These are phyloP conservation scores for Bufotes viridis DNA, from an alignment of 2,797 vertebrate genomes.

Conservation along the genomic window DNA sequence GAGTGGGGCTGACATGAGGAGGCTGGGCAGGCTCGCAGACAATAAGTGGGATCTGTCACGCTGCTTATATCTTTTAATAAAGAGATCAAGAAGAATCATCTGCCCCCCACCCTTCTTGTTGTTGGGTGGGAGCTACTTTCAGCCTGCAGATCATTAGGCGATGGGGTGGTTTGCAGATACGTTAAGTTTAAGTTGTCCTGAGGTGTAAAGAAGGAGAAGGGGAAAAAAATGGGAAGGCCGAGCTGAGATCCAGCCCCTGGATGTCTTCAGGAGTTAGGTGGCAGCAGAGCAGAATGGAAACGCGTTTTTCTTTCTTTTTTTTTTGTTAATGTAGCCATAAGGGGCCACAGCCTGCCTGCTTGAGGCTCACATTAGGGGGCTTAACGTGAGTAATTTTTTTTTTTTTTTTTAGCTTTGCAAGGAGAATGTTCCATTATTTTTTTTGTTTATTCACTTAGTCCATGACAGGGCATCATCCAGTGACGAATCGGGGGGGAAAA, in stretches of 20 bases:
- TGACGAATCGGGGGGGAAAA: not conserved
- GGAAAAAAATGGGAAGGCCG: not conserved
- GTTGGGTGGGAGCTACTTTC: conserved; percentile 20
- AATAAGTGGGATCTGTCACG: conserved; percentile 33
- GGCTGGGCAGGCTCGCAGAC: conserved; percentile 19
- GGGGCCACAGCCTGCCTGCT: conserved; percentile 1
- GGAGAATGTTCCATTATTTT: not conserved
- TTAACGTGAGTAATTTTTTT: not conserved
- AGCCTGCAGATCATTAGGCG: conserved; percentile 20
- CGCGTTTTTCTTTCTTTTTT: not conserved
- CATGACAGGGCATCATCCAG: not conserved
- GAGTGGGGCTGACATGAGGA: conserved; percentile 19
- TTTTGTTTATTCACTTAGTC: no score
- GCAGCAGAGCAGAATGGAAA: conserved; percentile 40
- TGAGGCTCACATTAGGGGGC: conserved; percentile 12
- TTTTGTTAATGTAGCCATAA: not conserved
- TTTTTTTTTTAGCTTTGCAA: not conserved
- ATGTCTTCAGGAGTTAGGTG: conserved; percentile 37
- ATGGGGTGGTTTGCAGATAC: not conserved
- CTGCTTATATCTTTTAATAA: conserved; percentile 18
- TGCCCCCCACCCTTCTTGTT: not conserved
- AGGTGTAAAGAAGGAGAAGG: not conserved
- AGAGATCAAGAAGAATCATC: not conserved
- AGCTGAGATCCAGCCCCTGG: not conserved
- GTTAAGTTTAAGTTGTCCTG: not conserved